These are phyloP conservation scores for Ictalurus punctatus DNA, from an alignment of 2,113 vertebrate species.

Conservation along the genomic window DNA sequence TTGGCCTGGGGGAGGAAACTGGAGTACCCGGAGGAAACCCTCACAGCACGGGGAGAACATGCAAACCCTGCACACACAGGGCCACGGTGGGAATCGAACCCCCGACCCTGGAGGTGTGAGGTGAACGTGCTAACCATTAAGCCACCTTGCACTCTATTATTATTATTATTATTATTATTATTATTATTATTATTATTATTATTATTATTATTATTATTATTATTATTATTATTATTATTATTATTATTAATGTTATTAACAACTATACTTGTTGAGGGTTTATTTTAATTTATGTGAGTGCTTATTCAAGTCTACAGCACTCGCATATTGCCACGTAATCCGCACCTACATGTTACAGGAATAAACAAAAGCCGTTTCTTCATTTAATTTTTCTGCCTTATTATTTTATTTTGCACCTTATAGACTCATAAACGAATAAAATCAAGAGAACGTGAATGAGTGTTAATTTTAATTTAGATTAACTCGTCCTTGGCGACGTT, in stretches of 20 bases:
- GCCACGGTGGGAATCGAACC: too few species aligned
- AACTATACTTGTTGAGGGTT: neutral
- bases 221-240: too few species aligned
- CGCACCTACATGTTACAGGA: neutral
- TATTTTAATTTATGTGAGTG: neutral
- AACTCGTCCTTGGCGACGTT: conserved; percentile 30
- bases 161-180: too few species aligned
- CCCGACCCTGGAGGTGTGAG: too few species aligned
- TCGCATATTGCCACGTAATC: neutral
- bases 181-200: neutral
- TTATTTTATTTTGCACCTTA: neutral
- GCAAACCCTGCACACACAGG: too few species aligned
- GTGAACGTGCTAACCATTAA: too few species aligned
- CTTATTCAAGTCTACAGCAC: neutral
- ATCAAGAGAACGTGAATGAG: neutral
- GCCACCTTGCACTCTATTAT: too few species aligned
- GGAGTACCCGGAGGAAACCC: too few species aligned
- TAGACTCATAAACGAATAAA: neutral
- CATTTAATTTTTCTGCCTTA: neutral
- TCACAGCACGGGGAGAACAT: too few species aligned
- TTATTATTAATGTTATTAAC: too few species aligned
- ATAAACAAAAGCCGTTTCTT: neutral
- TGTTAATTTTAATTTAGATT: neutral
- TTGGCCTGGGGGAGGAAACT: too few species aligned
- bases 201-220: neutral